Evolutionary conservation across 1,140 invertebrate genomes (phyloP).

Genomic region (Papilio aristodemus): DNA sequence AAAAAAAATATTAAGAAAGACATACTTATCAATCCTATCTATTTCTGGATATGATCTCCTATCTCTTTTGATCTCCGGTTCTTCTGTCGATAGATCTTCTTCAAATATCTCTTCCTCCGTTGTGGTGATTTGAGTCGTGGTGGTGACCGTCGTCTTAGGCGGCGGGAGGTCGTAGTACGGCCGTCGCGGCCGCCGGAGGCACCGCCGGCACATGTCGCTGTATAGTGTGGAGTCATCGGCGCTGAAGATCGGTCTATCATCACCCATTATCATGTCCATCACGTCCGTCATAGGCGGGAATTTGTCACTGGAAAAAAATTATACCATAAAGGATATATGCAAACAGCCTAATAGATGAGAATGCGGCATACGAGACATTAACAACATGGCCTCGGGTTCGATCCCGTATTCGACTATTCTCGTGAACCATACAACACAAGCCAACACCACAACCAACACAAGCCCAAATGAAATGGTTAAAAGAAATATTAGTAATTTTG

Average conservation of each 20-base stretch:
- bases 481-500: too few relatives aligned
- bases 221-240: conserved; percentile 43
- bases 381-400: too few relatives aligned
- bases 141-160: conserved; percentile 33
- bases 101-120: conserved; percentile 48
- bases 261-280: conserved; percentile 59
- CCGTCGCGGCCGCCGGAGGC: conserved; percentile 44
- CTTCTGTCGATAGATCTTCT: conserved; percentile 45
- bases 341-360: too few relatives aligned
- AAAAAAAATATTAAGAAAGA: too few relatives aligned
- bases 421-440: too few relatives aligned
- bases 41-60: conserved; percentile 45
- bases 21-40: conserved; percentile 42
- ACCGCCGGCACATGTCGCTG: conserved; percentile 50
- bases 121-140: conserved; percentile 40
- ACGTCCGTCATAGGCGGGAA: conserved; percentile 57
- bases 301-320: conserved; percentile 50
- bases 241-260: conserved; percentile 49
- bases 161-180: conserved; percentile 40
- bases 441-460: too few relatives aligned
- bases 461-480: too few relatives aligned
- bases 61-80: conserved; percentile 42
- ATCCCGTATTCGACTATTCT: too few relatives aligned
- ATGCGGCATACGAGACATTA: too few relatives aligned
- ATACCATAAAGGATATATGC: neutral